These are phyloP conservation scores for Fulmarus glacialis DNA, from an alignment of 2,113 vertebrate species.

Conservation along the genomic window DNA sequence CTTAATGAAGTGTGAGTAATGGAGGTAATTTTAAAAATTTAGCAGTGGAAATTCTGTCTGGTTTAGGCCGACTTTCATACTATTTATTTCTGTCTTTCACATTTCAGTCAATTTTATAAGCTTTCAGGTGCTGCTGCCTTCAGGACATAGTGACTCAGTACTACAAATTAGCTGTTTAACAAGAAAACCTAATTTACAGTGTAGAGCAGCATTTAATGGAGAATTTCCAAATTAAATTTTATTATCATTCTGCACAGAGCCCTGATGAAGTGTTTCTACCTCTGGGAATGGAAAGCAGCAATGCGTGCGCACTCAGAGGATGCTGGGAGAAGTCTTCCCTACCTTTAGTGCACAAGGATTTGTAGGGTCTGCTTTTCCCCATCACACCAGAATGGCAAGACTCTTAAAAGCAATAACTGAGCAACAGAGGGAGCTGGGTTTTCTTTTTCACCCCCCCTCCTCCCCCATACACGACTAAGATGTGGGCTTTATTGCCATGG, in stretches of 20 bases:
- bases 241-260: slow-evolving; percentile 1
- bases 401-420: background rate
- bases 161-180: slow-evolving; percentile 44
- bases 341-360: background rate
- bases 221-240: slow-evolving; percentile 55
- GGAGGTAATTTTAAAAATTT: slow-evolving; percentile 11
- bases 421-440: background rate
- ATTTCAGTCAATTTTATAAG: slow-evolving; percentile 10
- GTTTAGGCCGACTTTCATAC: background rate
- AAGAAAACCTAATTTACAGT: slow-evolving; percentile 32
- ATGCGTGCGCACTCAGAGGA: background rate
- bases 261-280: slow-evolving; percentile 5
- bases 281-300: background rate
- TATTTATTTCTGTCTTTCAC: slow-evolving; percentile 22
- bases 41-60: background rate
- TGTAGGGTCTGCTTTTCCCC: background rate
- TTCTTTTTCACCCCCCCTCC: background rate
- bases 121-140: slow-evolving; percentile 57
- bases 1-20: slow-evolving; percentile 17
- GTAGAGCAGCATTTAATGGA: slow-evolving; percentile 48
- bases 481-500: background rate
- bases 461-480: background rate
- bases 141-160: slow-evolving; percentile 19
- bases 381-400: background rate
- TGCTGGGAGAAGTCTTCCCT: background rate